These are phyloP conservation scores for Pachyrhynchus sulphureomaculatus DNA, from an alignment of 1,140 invertebrate species.

Conservation along the genomic window DNA sequence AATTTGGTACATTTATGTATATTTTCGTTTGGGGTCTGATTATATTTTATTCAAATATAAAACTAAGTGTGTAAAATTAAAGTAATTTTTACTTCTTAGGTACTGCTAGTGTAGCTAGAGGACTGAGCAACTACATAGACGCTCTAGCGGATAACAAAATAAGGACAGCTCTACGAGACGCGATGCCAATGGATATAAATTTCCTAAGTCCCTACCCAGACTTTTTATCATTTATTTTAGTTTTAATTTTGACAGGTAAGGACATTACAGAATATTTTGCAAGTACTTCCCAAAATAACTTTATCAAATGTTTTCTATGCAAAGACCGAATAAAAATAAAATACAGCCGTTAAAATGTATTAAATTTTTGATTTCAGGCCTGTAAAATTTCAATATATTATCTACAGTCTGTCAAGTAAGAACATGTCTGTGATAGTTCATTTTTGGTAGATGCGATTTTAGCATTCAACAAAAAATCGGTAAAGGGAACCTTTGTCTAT, in stretches of 20 bases:
- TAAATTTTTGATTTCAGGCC: too few species aligned
- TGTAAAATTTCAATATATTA: too few species aligned
- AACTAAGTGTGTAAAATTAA: neutral
- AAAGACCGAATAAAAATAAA: too few species aligned
- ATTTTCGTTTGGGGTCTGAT: neutral
- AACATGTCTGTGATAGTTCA: too few species aligned
- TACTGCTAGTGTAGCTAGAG: slow-evolving; percentile 82
- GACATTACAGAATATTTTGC: slow-evolving; percentile 8
- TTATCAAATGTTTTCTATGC: too few species aligned
- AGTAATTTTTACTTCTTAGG: slow-evolving; percentile 47
- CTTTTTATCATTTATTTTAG: slow-evolving; percentile 63
- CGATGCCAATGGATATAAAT: slow-evolving; percentile 59
- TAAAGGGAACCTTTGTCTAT: too few species aligned
- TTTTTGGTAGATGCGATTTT: too few species aligned
- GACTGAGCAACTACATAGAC: slow-evolving; percentile 75
- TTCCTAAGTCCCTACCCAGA: slow-evolving; percentile 69
- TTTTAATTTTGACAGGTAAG: slow-evolving; percentile 60
- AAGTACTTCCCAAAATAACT: too few species aligned
- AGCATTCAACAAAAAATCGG: too few species aligned
- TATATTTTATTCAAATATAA: too few species aligned
- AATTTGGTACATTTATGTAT: neutral
- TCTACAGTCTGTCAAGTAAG: too few species aligned
- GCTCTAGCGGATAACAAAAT: slow-evolving; percentile 63
- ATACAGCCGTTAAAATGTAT: too few species aligned
- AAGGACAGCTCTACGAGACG: slow-evolving; percentile 57